phyloP scores from a whole-genome alignment of 2,113 vertebrate species.

The Eclectus roratus region DNA sequence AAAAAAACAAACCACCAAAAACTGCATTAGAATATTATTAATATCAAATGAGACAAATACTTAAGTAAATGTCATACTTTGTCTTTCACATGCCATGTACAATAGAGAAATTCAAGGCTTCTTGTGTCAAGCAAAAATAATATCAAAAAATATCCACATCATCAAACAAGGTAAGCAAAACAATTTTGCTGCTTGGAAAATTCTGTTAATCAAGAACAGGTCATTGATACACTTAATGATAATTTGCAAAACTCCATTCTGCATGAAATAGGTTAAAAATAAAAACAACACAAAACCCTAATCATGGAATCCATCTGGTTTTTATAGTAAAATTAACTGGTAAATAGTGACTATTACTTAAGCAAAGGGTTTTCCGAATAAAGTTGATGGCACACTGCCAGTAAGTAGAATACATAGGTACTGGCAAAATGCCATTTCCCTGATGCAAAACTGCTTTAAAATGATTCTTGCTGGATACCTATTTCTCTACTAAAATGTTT shows the following conservation, averaged over 20 bases:
- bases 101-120: constrained; percentile 8
- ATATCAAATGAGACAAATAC: neutral
- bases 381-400: constrained; percentile 26
- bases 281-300: neutral
- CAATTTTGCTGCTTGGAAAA: constrained; percentile 16
- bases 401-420: neutral
- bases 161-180: neutral
- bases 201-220: neutral
- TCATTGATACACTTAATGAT: neutral
- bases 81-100: neutral
- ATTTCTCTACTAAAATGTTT: constrained; percentile 38
- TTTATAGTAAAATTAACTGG: constrained; percentile 52
- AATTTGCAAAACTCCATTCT: neutral
- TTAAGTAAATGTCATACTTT: neutral
- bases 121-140: constrained; percentile 6
- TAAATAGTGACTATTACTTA: constrained; percentile 51
- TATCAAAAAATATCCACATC: neutral
- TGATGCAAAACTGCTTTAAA: constrained; percentile 21
- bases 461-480: neutral
- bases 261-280: neutral
- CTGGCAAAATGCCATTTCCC: constrained; percentile 49
- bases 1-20: neutral
- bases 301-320: constrained; percentile 23
- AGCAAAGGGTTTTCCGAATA: constrained; percentile 48
- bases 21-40: neutral